Evolutionary conservation across 2,797 vertebrate genomes (phyloP).

Genomic region (Sebastes oblongus): DNA sequence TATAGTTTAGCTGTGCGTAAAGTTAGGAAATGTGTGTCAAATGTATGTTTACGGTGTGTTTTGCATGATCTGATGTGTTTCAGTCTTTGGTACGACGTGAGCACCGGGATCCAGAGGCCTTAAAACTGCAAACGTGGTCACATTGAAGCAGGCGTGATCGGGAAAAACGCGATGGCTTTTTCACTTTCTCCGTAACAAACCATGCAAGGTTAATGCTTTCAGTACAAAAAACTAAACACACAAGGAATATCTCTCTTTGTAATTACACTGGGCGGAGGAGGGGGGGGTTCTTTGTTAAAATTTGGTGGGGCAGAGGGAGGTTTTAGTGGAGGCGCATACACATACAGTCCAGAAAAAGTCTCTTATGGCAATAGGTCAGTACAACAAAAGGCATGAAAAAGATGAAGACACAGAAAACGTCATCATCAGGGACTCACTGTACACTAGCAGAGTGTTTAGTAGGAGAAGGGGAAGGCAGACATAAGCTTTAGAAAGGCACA

Average conservation of each 20-base stretch:
- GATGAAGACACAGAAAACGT: constrained; percentile 32
- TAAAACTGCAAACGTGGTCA: constrained; percentile 34
- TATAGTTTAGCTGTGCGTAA: constrained; percentile 43
- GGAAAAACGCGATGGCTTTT: constrained; percentile 40
- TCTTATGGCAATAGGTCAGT: constrained; percentile 59
- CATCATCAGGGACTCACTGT: constrained; percentile 23
- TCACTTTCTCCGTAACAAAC: constrained; percentile 62
- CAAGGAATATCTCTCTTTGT: constrained; percentile 24
- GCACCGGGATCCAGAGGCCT: constrained; percentile 66
- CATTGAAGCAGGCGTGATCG: constrained; percentile 41
- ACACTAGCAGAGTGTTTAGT: constrained; percentile 15
- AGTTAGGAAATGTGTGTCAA: constrained; percentile 24
- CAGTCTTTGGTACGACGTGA: constrained; percentile 81
- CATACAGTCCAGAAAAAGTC: constrained; percentile 39
- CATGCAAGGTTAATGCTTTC: constrained; percentile 27
- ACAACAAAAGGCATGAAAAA: constrained; percentile 37
- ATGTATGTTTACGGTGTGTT: constrained; percentile 19
- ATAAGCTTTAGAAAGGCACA: constrained; percentile 83
- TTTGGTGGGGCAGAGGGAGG: constrained; percentile 7
- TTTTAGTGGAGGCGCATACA: constrained; percentile 6
- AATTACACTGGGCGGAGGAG: neutral
- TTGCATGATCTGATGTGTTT: constrained; percentile 41
- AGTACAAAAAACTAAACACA: constrained; percentile 55
- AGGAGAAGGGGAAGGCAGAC: constrained; percentile 66
- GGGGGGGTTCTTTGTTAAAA: neutral